Evolutionary conservation across 2,797 vertebrate species (phyloP).

Genomic region (Columba guinea): DNA sequence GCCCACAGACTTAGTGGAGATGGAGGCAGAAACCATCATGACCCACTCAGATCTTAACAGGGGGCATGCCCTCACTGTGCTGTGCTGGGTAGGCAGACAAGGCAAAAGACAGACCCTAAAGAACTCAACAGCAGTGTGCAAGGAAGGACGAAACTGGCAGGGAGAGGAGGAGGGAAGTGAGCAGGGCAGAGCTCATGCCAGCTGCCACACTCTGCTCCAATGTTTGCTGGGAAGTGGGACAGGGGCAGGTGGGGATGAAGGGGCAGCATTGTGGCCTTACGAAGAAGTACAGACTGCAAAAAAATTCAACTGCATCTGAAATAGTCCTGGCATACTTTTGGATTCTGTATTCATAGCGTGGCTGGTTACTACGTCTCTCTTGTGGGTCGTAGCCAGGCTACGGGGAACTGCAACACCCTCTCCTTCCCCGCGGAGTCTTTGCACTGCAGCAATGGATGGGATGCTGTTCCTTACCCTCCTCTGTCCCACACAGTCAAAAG

Average conservation of each 20-base stretch:
- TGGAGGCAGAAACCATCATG: not conserved
- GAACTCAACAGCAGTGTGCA: not conserved
- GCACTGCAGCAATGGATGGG: fast-evolving
- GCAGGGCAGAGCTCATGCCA: not conserved
- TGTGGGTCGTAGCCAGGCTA: not conserved
- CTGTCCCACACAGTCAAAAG: not conserved
- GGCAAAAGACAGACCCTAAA: slow-evolving; percentile 25
- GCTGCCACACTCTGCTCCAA: not conserved
- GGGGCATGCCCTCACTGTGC: not conserved
- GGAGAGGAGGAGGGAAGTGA: not conserved
- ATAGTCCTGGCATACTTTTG: not conserved
- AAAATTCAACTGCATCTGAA: not conserved
- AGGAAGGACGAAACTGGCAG: not conserved
- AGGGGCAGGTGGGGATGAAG: not conserved
- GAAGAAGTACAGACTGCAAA: slow-evolving; percentile 5
- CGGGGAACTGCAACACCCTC: not conserved
- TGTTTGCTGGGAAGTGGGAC: slow-evolving; percentile 22
- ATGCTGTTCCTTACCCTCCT: not conserved
- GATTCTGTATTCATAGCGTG: not conserved
- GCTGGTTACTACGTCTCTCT: not conserved
- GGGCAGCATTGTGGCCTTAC: not conserved
- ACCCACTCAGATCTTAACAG: not conserved
- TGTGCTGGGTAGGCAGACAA: not conserved
- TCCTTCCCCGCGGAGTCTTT: not conserved
- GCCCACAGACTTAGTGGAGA: not conserved